Percentiles rank a stretch among this genome's conserved stretches.
Evolutionary conservation across 1,140 invertebrate species (phyloP).

Genomic region (Bombus affinis): DNA sequence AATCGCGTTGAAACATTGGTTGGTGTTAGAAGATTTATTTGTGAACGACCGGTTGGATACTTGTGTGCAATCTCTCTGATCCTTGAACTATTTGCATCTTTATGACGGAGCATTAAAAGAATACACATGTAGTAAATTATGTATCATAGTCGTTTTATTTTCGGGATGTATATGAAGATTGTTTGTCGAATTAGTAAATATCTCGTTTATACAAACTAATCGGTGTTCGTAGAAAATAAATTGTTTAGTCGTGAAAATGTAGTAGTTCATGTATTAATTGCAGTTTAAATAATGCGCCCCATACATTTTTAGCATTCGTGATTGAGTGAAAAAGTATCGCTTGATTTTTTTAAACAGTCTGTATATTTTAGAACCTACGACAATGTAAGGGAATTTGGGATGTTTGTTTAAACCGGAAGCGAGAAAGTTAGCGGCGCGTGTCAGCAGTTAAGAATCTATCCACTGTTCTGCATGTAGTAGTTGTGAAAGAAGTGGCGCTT

Average conservation of each 20-base stretch:
- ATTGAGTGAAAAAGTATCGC: too few species aligned
- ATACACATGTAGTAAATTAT: background rate
- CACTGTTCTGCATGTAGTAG: conserved; percentile 16
- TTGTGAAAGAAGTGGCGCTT: conserved; percentile 22
- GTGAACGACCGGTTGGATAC: background rate
- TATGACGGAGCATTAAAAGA: background rate
- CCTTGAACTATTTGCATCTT: background rate
- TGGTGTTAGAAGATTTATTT: conserved; percentile 11
- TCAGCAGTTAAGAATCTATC: conserved; percentile 16
- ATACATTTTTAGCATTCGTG: too few species aligned
- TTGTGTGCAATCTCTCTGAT: background rate
- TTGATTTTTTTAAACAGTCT: too few species aligned
- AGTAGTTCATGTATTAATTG: background rate
- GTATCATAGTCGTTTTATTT: background rate
- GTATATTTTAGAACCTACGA: too few species aligned
- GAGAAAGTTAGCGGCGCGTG: background rate
- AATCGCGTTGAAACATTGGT: conserved; percentile 7
- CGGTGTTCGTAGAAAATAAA: background rate
- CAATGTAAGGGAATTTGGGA: background rate
- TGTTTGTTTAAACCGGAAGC: conserved; percentile 16
- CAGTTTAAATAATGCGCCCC: too few species aligned
- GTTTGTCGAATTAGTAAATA: background rate
- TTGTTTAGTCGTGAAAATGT: background rate
- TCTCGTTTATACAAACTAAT: background rate
- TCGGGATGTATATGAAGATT: background rate